Percentiles rank a stretch among this genome's conserved stretches.
Conservation (phyloP, 2,888 invertebrate species). For the Cerastis rubricosa region DNA sequence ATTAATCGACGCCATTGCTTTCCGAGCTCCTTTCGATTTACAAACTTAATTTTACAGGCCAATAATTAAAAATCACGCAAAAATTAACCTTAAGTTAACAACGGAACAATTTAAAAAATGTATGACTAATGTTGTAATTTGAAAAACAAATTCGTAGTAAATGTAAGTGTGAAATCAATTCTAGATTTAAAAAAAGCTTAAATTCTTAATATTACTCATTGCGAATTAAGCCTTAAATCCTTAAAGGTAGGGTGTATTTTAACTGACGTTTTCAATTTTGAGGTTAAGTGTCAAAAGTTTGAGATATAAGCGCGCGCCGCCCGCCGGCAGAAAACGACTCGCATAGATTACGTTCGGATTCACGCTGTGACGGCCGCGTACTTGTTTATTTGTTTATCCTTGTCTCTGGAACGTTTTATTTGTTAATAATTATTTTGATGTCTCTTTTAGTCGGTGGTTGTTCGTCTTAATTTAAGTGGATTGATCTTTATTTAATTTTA, state of each 20-base stretch:
- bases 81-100: constrained; percentile 59
- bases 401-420: constrained; percentile 68
- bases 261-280: constrained; percentile 63
- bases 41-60: constrained; percentile 58
- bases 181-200: constrained; percentile 64
- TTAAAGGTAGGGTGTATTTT: constrained; percentile 55
- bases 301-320: constrained; percentile 78
- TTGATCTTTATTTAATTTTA: constrained; percentile 6
- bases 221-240: constrained; percentile 59
- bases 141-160: constrained; percentile 66
- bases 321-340: constrained; percentile 80
- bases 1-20: constrained; percentile 81
- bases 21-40: constrained; percentile 71
- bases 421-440: constrained; percentile 73
- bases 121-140: constrained; percentile 45
- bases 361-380: constrained; percentile 85
- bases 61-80: constrained; percentile 36
- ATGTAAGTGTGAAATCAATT: constrained; percentile 74
- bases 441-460: constrained; percentile 65
- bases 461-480: constrained; percentile 59
- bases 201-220: constrained; percentile 25
- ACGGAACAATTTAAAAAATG: constrained; percentile 44
- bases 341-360: constrained; percentile 83
- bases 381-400: constrained; percentile 82
- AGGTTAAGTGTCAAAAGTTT: constrained; percentile 81